Evolutionary conservation across 2,888 invertebrate species (phyloP).

Genomic region (Sacculina carcini): DNA sequence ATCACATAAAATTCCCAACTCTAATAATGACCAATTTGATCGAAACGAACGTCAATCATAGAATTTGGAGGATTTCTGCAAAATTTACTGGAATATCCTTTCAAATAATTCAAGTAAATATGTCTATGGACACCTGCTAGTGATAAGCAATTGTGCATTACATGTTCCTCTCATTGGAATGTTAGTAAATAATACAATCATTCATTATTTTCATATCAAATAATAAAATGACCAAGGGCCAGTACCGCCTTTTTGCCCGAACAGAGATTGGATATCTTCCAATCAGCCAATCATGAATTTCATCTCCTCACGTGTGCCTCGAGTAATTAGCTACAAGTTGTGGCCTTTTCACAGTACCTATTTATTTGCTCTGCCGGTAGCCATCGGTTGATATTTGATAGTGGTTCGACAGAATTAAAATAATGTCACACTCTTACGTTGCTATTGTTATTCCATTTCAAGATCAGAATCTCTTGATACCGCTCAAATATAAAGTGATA

Average conservation of each 20-base stretch:
- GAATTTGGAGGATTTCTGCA: background rate
- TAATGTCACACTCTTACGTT: background rate
- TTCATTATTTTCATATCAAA: background rate
- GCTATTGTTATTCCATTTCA: background rate
- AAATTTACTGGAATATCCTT: background rate
- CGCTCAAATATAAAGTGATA: background rate
- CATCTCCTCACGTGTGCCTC: background rate
- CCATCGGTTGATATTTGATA: background rate
- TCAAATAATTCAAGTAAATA: background rate
- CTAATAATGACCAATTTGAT: background rate
- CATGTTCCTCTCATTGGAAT: background rate
- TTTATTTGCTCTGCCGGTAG: background rate
- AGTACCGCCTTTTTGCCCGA: background rate
- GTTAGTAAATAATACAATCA: background rate
- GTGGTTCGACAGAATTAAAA: background rate
- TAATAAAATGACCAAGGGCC: background rate
- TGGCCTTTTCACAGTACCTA: background rate
- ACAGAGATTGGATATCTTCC: background rate
- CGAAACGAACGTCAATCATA: background rate
- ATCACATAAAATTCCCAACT: no score
- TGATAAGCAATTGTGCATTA: conserved; percentile 2
- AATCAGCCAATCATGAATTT: background rate
- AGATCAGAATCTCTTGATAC: background rate
- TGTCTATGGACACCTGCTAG: background rate
- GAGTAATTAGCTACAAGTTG: conserved; percentile 1